Evolutionary conservation across 1,140 invertebrate species (phyloP).

Genomic region (Drosophila arawakana): DNA sequence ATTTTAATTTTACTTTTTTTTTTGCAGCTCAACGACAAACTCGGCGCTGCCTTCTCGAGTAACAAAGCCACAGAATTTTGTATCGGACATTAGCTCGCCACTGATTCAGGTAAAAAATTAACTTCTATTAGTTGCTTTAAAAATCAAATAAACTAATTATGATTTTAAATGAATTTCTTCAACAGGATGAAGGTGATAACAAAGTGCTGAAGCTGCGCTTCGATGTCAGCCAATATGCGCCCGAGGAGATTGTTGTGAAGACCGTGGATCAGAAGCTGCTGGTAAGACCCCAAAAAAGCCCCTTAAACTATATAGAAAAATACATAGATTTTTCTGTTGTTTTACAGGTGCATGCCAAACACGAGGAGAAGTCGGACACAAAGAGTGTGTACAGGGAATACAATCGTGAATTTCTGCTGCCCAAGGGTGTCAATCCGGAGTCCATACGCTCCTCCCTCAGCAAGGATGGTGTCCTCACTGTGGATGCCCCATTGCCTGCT

Average conservation of each 20-base stretch:
- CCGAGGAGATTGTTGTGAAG: slow-evolving; percentile 98
- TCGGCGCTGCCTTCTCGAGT: slow-evolving; percentile 79
- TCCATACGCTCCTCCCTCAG: slow-evolving; percentile 95
- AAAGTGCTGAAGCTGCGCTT: slow-evolving; percentile 96
- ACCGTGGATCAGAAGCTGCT: slow-evolving; percentile 98
- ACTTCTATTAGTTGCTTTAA: neutral
- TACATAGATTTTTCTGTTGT: slow-evolving; percentile 46
- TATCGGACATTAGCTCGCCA: slow-evolving; percentile 93
- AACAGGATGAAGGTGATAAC: slow-evolving; percentile 93
- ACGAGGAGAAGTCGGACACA: slow-evolving; percentile 97
- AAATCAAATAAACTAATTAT: neutral
- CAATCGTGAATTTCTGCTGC: slow-evolving; percentile 97
- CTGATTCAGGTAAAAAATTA: slow-evolving; percentile 88
- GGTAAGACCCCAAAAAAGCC: slow-evolving; percentile 87
- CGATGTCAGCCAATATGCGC: slow-evolving; percentile 97
- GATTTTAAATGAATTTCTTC: neutral
- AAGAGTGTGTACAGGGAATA: slow-evolving; percentile 98
- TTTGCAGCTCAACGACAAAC: slow-evolving; percentile 86
- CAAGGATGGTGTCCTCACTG: slow-evolving; percentile 96
- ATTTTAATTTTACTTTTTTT: neutral
- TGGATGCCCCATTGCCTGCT: slow-evolving; percentile 95
- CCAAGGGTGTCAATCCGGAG: slow-evolving; percentile 96
- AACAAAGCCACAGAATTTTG: slow-evolving; percentile 81
- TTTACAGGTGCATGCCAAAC: slow-evolving; percentile 96
- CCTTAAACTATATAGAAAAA: neutral